phyloP scores from a whole-genome alignment of 2,797 vertebrate genomes.

The Crypturellus tataupa region DNA sequence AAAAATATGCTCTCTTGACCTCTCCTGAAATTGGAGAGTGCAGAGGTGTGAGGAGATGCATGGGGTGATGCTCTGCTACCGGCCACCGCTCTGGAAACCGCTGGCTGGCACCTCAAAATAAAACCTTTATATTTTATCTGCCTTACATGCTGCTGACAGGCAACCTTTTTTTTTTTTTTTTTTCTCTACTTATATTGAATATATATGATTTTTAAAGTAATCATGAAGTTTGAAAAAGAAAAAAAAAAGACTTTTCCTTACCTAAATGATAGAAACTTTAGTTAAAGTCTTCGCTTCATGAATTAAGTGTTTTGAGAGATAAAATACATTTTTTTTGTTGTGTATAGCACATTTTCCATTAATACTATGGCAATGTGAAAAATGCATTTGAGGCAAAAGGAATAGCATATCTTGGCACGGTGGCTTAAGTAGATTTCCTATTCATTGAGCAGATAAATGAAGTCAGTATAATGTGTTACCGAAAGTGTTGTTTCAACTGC shows the following conservation, averaged over 20 bases:
- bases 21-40: neutral
- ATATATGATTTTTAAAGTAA: neutral
- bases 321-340: conserved; percentile 56
- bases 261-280: conserved; percentile 44
- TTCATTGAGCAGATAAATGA: conserved; percentile 84
- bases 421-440: conserved; percentile 81
- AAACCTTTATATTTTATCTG: neutral
- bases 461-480: conserved; percentile 69
- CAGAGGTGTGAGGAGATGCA: neutral
- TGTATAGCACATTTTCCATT: conserved; percentile 71
- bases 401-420: conserved; percentile 70
- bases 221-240: neutral
- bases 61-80: neutral
- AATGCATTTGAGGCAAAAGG: conserved; percentile 75
- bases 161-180: neutral
- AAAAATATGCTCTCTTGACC: neutral
- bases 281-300: conserved; percentile 52
- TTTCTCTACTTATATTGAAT: neutral
- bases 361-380: conserved; percentile 71
- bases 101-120: neutral
- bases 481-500: conserved; percentile 68
- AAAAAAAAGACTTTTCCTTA: neutral
- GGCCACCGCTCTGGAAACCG: neutral
- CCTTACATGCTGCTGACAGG: neutral
- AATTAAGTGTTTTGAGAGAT: conserved; percentile 63